A percentile compares a stretch with the other conserved stretches of the same genome.
Evolutionary conservation across 2,888 invertebrate species (phyloP).

Genomic region (Synergus itoensis): DNA sequence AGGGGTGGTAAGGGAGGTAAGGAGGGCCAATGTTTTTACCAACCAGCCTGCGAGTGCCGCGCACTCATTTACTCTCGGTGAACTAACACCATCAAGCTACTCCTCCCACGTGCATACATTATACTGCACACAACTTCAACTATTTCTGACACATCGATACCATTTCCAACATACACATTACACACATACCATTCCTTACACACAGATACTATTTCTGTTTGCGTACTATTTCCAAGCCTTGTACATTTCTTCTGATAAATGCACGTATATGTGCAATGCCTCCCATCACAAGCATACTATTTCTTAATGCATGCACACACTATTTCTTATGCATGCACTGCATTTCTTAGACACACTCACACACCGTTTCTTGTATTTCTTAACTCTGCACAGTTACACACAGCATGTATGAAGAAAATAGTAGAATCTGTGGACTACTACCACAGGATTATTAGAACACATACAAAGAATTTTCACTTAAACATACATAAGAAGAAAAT

Average conservation of each 20-base stretch:
- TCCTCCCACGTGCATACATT: constrained; percentile 44
- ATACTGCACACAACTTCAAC: constrained; percentile 1
- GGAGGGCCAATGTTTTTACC: constrained; percentile 71
- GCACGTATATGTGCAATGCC: not conserved
- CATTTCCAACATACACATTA: not conserved
- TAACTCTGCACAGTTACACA: not conserved
- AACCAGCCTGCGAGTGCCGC: constrained; percentile 66
- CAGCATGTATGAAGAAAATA: not conserved
- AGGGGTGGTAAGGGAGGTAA: constrained; percentile 67
- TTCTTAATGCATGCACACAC: not conserved
- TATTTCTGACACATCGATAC: constrained; percentile 2
- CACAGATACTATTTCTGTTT: not conserved
- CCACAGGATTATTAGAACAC: constrained; percentile 43
- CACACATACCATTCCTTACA: not conserved
- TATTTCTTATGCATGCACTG: too few relatives aligned
- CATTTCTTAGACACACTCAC: not conserved
- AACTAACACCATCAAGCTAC: constrained; percentile 56
- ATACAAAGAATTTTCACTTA: not conserved
- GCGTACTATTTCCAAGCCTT: constrained; percentile 9
- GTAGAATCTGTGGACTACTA: not conserved
- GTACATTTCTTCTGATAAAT: not conserved
- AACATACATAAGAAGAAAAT: constrained; percentile 50
- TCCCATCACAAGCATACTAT: not conserved
- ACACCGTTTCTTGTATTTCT: not conserved
- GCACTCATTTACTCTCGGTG: constrained; percentile 70